phyloP scores from a whole-genome alignment of 2,797 vertebrate species.

The Rhabdomys pumilio region DNA sequence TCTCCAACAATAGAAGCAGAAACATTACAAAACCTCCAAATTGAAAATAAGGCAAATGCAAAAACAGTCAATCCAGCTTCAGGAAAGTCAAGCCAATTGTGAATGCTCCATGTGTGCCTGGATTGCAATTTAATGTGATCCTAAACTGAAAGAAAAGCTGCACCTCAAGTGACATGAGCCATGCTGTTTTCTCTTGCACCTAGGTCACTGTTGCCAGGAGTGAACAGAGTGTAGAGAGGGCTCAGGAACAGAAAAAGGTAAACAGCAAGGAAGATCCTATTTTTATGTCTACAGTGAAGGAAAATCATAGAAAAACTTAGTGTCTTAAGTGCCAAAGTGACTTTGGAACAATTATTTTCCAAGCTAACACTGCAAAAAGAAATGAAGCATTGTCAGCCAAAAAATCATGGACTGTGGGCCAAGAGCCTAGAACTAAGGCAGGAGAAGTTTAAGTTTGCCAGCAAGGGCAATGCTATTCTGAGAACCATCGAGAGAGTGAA shows the following conservation, averaged over 20 bases:
- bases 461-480: background rate
- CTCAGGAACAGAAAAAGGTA: background rate
- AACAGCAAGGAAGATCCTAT: background rate
- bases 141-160: background rate
- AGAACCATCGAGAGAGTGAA: background rate
- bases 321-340: background rate
- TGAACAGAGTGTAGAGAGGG: background rate
- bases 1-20: background rate
- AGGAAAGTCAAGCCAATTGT: background rate
- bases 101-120: background rate
- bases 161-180: background rate
- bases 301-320: background rate
- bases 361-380: background rate
- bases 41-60: background rate
- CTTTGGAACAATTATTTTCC: conserved; percentile 72
- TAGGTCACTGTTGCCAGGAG: background rate
- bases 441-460: conserved; percentile 10
- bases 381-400: conserved; percentile 42
- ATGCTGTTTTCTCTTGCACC: background rate
- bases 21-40: background rate
- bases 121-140: background rate
- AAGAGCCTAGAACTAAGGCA: conserved; percentile 43
- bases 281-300: background rate
- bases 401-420: background rate
- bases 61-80: background rate